Evolutionary conservation across 2,797 vertebrate genomes (phyloP).

Genomic region (Calcarius lapponicus): DNA sequence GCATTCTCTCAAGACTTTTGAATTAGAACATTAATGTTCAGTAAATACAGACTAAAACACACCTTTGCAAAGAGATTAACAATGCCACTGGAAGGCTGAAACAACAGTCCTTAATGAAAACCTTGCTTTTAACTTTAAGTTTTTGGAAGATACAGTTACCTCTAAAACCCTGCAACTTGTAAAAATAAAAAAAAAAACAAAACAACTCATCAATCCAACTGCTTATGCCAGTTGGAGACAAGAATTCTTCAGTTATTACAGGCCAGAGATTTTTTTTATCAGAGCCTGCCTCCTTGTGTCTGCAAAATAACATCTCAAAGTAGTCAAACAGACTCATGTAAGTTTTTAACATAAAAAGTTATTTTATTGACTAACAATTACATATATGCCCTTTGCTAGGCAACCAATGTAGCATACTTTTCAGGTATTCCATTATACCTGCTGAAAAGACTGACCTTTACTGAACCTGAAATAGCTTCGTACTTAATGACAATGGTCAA

Average conservation of each 20-base stretch:
- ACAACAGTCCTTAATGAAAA: background rate
- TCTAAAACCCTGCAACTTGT: background rate
- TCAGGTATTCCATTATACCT: background rate
- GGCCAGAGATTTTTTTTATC: background rate
- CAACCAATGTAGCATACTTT: background rate
- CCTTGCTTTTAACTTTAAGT: background rate
- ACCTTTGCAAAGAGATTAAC: background rate
- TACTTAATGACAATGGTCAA: background rate
- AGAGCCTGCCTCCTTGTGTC: constrained; percentile 62
- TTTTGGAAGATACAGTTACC: background rate
- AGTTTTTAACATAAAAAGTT: background rate
- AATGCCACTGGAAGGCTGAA: background rate
- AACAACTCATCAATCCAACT: background rate
- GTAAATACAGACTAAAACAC: background rate
- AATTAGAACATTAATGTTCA: background rate
- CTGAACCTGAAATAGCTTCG: background rate
- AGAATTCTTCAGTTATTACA: background rate
- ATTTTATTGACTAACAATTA: background rate
- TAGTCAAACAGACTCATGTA: background rate
- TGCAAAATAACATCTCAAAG: background rate
- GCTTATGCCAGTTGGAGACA: background rate
- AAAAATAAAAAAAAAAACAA: background rate
- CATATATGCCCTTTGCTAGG: background rate
- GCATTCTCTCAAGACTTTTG: background rate
- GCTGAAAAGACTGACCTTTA: background rate